Base-by-base conservation (phyloP, 2,888 invertebrate genomes). In the Fragum fragum region DNA sequence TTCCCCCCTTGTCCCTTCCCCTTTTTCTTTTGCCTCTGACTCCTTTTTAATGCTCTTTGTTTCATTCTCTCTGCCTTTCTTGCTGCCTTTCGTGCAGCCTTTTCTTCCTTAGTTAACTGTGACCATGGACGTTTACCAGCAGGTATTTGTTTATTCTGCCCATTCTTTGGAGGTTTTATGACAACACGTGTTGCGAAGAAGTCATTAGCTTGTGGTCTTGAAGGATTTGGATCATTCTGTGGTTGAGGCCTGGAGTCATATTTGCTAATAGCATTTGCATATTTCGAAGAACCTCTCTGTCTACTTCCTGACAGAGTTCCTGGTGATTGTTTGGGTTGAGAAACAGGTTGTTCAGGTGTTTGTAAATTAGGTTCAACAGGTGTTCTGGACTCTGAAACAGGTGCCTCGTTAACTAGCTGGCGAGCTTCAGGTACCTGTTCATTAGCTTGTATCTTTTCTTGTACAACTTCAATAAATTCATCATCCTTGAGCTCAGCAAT, bases 401-500 rank as follows among this genome's bases (percentile, higher is more conserved):
- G 7, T 9, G 14, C 7, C 14, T 47, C 14, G 47, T 47, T 47
- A 47, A 47, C 14, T 47, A 16, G 47, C 47, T 47, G 47, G n/a
- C 47, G 47, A n/a, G 16, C 47, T 3, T 47, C 47, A 47, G 47
- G 16, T 47, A n/a, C 5, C 14, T 47, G 47, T 26, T 63, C 63
- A 6, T 66, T 47, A 47, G 47, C 47, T 47, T 47, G 47, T 18
- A 9, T 47, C 7, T 55, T 42, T 28, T 55, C 57, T 36, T 59
- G 28, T 21, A n/a, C 29, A 29, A 47, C 59, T 23, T 87, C 82
- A 1, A 69, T 78, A 81, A 91, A 90, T 21, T 90, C 89, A 59
- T 70, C 47, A 1, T 79, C 75, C 7, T 74, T 57, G 14, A 92
- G 63, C n/a, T 87, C 86, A 0, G 73, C 42, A 18, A 95, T 82